These are phyloP conservation scores for Cynaeus angustus DNA, from an alignment of 2,888 invertebrate species.

Conservation along the genomic window DNA sequence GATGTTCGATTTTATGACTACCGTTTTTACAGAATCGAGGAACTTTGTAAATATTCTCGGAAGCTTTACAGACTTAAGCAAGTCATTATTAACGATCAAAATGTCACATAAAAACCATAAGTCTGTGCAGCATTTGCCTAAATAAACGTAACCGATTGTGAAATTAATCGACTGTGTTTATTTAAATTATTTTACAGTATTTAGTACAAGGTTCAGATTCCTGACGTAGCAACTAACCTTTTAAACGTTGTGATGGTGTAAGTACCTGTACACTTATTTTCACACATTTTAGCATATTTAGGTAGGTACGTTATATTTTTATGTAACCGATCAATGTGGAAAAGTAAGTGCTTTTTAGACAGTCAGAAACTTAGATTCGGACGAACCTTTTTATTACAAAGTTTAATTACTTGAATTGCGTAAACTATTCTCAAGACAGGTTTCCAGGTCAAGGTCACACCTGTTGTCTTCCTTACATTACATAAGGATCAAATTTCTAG, in stretches of 20 bases:
- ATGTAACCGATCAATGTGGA: constrained; percentile 4
- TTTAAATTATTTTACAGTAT: constrained; percentile 47
- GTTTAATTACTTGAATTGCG: constrained; percentile 7
- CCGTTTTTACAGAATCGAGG: constrained; percentile 28
- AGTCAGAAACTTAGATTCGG: neutral
- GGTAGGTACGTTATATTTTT: constrained; percentile 13
- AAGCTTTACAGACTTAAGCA: constrained; percentile 3
- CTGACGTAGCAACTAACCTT: constrained; percentile 46
- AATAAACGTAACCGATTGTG: constrained; percentile 37
- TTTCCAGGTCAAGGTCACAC: constrained; percentile 36
- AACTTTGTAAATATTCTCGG: constrained; percentile 38
- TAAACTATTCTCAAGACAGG: constrained; percentile 25
- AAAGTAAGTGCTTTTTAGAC: neutral
- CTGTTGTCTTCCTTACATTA: constrained; percentile 25
- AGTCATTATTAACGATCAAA: no score
- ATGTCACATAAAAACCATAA: constrained; percentile 17
- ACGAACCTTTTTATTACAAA: neutral
- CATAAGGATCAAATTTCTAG: constrained; percentile 15
- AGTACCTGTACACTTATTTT: constrained; percentile 34
- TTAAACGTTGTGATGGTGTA: constrained; percentile 38
- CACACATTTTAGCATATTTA: constrained; percentile 23
- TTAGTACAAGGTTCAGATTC: constrained; percentile 46
- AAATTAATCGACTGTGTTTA: constrained; percentile 42
- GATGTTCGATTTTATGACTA: constrained; percentile 26
- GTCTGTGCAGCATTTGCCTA: constrained; percentile 12